A percentile compares a stretch with the other conserved stretches of the same genome.
These are phyloP conservation scores for Drosophila lacicola DNA, from an alignment of 2,888 invertebrate species.

Conservation along the genomic window DNA sequence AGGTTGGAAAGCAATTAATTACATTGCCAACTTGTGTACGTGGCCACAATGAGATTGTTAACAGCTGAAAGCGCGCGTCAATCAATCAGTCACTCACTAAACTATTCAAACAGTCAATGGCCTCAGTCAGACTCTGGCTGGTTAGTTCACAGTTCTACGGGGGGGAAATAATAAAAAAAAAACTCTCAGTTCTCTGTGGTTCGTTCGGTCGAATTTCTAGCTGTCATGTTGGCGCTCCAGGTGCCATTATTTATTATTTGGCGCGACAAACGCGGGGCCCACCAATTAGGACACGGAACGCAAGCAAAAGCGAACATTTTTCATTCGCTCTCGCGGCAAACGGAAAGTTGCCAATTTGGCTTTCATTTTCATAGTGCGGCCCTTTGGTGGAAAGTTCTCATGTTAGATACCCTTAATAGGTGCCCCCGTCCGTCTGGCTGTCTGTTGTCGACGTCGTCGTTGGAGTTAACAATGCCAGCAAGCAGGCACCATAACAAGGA, in stretches of 20 bases:
- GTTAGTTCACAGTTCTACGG: conserved; percentile 36
- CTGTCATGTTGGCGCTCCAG: conserved; percentile 61
- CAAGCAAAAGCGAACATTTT: conserved; percentile 65
- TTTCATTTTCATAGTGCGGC: conserved; percentile 70
- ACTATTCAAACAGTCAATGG: conserved; percentile 67
- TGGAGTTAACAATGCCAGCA: conserved; percentile 51
- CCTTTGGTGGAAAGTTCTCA: conserved; percentile 58
- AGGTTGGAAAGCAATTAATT: conserved; percentile 74
- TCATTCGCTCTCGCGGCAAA: conserved; percentile 52
- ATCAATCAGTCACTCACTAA: conserved; percentile 61
- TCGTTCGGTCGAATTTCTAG: conserved; percentile 23
- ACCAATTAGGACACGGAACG: conserved; percentile 75
- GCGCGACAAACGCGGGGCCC: conserved; percentile 62
- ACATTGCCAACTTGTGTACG: conserved; percentile 71
- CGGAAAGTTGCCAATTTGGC: conserved; percentile 71
- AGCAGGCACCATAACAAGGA: conserved; percentile 46
- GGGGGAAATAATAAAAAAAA: background rate
- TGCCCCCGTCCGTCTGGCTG: conserved; percentile 7
- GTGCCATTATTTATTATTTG: conserved; percentile 77
- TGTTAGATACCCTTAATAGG: conserved; percentile 56
- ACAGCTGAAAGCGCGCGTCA: conserved; percentile 69
- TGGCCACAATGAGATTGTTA: conserved; percentile 76
- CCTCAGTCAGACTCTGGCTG: conserved; percentile 34
- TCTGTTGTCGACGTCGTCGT: conserved; percentile 7
- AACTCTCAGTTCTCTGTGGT: conserved; percentile 24